Conservation (phyloP, 2,797 vertebrate genomes). For the Emys orbicularis region DNA sequence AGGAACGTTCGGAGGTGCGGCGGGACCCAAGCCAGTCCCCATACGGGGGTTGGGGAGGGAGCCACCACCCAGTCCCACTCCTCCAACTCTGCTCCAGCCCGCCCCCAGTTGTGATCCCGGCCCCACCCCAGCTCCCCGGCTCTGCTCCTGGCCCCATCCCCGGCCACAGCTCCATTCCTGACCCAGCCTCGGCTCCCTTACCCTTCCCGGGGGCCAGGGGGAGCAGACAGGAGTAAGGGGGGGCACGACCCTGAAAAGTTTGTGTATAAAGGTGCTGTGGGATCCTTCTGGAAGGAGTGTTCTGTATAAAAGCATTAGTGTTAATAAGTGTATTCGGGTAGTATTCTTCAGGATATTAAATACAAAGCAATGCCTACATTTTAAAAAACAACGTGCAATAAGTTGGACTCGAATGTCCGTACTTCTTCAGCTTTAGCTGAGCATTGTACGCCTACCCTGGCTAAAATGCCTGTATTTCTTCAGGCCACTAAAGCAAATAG, state of each 20-base stretch:
- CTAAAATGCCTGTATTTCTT: background rate
- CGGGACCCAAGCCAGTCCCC: too few relatives aligned
- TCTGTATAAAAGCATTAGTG: background rate
- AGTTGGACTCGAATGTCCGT: background rate
- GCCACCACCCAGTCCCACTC: too few relatives aligned
- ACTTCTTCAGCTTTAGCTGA: background rate
- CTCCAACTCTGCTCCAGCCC: too few relatives aligned
- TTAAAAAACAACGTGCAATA: background rate
- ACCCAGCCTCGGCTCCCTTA: too few relatives aligned
- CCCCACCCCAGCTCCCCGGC: too few relatives aligned
- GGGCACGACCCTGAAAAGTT: too few relatives aligned
- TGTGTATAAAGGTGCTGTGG: background rate
- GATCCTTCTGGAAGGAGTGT: background rate
- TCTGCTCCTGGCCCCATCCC: too few relatives aligned
- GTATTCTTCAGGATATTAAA: background rate
- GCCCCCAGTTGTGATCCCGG: too few relatives aligned
- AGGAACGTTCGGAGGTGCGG: rapidly evolving
- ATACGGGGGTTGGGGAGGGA: too few relatives aligned
- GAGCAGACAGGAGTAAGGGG: too few relatives aligned
- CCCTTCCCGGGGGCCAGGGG: too few relatives aligned
- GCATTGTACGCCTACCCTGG: background rate
- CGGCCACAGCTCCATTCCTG: too few relatives aligned
- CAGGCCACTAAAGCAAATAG: background rate
- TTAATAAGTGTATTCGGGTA: background rate
- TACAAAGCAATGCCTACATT: background rate